A percentile compares a stretch with the other conserved stretches of the same genome.
phyloP scores from a whole-genome alignment of 1,140 invertebrate genomes.

The Gyrodactylus bullatarudis region DNA sequence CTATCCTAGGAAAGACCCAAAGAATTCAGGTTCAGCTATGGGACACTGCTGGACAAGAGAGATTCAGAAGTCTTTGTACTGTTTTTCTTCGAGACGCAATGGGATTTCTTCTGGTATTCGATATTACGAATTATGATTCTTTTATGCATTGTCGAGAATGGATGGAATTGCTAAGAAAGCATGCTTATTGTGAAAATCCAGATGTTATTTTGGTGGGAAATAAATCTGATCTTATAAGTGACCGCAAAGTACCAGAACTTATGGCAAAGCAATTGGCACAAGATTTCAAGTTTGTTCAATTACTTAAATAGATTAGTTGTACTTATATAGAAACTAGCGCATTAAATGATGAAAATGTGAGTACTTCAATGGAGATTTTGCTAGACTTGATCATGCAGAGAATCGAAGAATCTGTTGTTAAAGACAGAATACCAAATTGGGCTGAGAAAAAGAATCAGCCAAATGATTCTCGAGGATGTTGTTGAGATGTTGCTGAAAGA shows the following conservation, averaged over 20 bases:
- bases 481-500: too few species aligned
- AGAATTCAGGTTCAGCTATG: constrained; percentile 61
- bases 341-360: constrained; percentile 50
- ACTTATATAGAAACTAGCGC: constrained; percentile 60
- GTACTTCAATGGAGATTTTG: constrained; percentile 41
- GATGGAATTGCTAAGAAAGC: constrained; percentile 51
- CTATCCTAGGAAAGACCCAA: constrained; percentile 33
- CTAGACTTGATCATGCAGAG: constrained; percentile 52
- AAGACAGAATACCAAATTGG: neutral
- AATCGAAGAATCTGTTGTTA: constrained; percentile 22
- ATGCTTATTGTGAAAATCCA: constrained; percentile 70
- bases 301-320: neutral
- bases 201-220: constrained; percentile 79
- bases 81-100: constrained; percentile 86
- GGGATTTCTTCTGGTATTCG: constrained; percentile 77
- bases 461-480: neutral
- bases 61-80: constrained; percentile 69
- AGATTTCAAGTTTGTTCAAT: constrained; percentile 29
- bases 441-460: neutral
- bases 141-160: constrained; percentile 76
- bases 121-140: constrained; percentile 69
- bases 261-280: constrained; percentile 43
- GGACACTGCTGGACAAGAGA: constrained; percentile 70
- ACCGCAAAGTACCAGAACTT: constrained; percentile 38
- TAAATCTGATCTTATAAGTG: constrained; percentile 49